Evolutionary conservation across 2,797 vertebrate species (phyloP).

Genomic region (Poecilia wingei): DNA sequence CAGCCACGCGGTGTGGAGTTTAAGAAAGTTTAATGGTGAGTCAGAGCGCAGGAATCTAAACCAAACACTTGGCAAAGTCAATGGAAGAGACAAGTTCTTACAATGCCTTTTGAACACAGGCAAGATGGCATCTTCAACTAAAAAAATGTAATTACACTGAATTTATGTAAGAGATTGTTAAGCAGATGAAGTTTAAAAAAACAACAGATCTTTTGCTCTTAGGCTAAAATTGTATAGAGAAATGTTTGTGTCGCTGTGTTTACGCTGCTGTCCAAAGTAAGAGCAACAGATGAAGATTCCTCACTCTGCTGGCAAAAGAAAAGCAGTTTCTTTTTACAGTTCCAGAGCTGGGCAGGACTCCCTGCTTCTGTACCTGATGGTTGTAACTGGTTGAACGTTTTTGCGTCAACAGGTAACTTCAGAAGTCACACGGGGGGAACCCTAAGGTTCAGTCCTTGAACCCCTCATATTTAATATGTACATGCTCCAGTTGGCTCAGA

Average conservation of each 20-base stretch:
- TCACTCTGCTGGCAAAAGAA: constrained; percentile 1
- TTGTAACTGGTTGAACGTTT: too few relatives aligned
- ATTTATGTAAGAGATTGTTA: constrained; percentile 28
- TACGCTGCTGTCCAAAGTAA: neutral
- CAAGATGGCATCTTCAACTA: constrained; percentile 10
- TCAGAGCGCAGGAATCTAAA: constrained; percentile 13
- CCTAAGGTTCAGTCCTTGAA: too few relatives aligned
- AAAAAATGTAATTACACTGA: constrained; percentile 27
- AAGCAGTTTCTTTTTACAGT: neutral
- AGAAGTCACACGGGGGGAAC: too few relatives aligned
- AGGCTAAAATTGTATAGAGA: constrained; percentile 20
- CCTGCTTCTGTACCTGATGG: too few relatives aligned
- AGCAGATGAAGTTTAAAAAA: constrained; percentile 8
- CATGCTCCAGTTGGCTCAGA: neutral
- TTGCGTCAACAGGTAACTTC: too few relatives aligned
- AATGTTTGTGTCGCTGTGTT: constrained; percentile 17
- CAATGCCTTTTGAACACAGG: constrained; percentile 1
- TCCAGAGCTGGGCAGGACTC: too few relatives aligned
- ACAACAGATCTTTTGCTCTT: neutral
- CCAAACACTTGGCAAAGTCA: constrained; percentile 1
- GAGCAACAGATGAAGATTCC: neutral
- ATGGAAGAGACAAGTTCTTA: constrained; percentile 8
- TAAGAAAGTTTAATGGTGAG: constrained; percentile 5
- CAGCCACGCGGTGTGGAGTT: neutral
- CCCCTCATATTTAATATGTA: too few relatives aligned